Evolutionary conservation across 1,140 invertebrate genomes (phyloP).

Genomic region (Ruditapes philippinarum): DNA sequence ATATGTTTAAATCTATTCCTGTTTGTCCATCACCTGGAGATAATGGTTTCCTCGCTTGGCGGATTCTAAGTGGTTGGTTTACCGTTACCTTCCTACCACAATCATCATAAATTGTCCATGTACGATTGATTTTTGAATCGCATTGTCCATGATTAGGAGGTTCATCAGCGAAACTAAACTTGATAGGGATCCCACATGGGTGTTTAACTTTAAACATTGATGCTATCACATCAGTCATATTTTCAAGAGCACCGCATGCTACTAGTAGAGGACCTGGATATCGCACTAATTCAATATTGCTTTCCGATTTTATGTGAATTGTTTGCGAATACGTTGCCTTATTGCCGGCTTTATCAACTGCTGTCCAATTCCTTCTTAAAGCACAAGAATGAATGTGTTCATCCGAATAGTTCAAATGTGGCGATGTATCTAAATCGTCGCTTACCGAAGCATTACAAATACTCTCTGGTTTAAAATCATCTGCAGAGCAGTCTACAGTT

Average conservation of each 20-base stretch:
- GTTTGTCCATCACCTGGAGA: conserved; percentile 2
- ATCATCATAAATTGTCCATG: conserved; percentile 20
- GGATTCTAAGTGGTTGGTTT: not conserved
- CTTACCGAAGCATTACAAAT: not conserved
- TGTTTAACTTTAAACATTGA: conserved; percentile 20
- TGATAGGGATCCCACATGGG: not conserved
- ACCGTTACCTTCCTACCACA: not conserved
- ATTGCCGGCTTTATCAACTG: not conserved
- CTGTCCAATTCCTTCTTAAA: not conserved
- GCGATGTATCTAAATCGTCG: not conserved
- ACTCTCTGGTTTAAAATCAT: not conserved
- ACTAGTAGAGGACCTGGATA: not conserved
- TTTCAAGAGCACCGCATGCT: not conserved
- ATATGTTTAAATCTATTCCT: not conserved
- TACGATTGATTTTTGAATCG: not conserved
- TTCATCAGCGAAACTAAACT: not conserved
- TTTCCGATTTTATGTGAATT: not conserved
- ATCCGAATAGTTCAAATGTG: not conserved
- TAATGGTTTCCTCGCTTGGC: not conserved
- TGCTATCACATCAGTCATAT: not conserved
- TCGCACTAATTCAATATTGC: not conserved
- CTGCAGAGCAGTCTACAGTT: not conserved
- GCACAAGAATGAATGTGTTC: not conserved
- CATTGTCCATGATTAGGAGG: not conserved
- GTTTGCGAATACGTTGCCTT: not conserved